phyloP scores from a whole-genome alignment of 1,140 invertebrate species.

The Atta cephalotes region DNA sequence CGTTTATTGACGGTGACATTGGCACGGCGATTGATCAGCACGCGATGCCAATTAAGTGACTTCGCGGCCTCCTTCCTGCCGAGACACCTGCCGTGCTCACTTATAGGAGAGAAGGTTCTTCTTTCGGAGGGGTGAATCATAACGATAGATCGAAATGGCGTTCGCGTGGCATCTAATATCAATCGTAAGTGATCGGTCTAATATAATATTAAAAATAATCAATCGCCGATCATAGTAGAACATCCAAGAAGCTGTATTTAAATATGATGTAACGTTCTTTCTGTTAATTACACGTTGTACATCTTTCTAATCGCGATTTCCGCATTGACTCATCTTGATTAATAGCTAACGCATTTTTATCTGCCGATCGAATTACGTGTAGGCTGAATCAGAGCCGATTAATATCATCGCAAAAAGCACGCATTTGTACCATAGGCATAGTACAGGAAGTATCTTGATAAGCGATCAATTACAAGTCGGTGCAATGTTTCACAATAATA shows the following conservation, averaged over 20 bases:
- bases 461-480: slow-evolving; percentile 45
- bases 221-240: background rate
- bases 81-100: slow-evolving; percentile 41
- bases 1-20: slow-evolving; percentile 49
- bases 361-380: slow-evolving; percentile 1
- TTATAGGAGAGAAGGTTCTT: slow-evolving; percentile 32
- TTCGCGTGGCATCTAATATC: slow-evolving; percentile 21
- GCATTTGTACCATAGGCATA: background rate
- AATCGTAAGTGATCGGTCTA: slow-evolving; percentile 64
- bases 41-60: slow-evolving; percentile 69
- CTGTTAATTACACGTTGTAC: background rate
- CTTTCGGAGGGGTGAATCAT: slow-evolving; percentile 14
- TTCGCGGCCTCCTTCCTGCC: slow-evolving; percentile 30
- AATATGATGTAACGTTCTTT: slow-evolving; percentile 41
- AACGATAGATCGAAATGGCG: slow-evolving; percentile 52
- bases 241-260: background rate
- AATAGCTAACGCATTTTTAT: slow-evolving; percentile 14
- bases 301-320: slow-evolving; percentile 30
- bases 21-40: slow-evolving; percentile 35
- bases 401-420: background rate
- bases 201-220: slow-evolving; percentile 8
- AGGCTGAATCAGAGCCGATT: slow-evolving; percentile 33
- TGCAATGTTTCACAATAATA: slow-evolving; percentile 34
- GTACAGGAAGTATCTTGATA: slow-evolving; percentile 28
- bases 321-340: slow-evolving; percentile 46